Conservation (phyloP, 2,888 invertebrate genomes). For the Laspeyria flexula region DNA sequence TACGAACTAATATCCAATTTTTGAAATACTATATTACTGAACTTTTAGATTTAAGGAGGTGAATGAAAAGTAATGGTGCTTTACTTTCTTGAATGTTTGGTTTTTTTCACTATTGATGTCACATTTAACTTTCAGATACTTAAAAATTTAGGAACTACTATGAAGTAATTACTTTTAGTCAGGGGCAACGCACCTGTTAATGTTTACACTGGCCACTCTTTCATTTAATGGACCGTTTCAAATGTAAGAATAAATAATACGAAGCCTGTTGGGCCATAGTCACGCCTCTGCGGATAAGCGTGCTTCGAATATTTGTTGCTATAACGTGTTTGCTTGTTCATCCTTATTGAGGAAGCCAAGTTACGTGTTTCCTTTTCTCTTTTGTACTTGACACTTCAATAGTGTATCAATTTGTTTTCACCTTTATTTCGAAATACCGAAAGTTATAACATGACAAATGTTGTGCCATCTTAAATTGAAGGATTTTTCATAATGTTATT, state of each 20-base stretch:
- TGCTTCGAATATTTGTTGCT: conserved; percentile 7
- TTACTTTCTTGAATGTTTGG: too few relatives aligned
- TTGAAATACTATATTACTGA: neutral
- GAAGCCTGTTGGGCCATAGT: conserved; percentile 14
- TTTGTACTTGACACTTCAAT: neutral
- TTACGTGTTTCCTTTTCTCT: neutral
- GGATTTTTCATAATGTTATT: too few relatives aligned
- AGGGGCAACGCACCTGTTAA: conserved; percentile 16
- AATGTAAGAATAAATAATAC: conserved; percentile 57
- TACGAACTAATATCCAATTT: conserved; percentile 17
- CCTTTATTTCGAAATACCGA: neutral
- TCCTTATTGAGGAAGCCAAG: neutral
- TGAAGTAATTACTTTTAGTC: too few relatives aligned
- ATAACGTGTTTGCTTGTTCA: conserved; percentile 4
- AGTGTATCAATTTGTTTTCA: neutral
- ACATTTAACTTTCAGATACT: too few relatives aligned
- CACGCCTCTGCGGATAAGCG: conserved; percentile 9
- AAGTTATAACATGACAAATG: neutral
- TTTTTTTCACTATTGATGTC: conserved; percentile 11
- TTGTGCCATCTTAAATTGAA: too few relatives aligned
- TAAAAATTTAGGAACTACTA: too few relatives aligned
- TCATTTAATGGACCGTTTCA: conserved; percentile 47
- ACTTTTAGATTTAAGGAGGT: neutral
- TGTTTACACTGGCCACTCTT: conserved; percentile 46
- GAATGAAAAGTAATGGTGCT: too few relatives aligned